These are phyloP conservation scores for Trinectes maculatus DNA, from an alignment of 2,113 vertebrate species.

Conservation along the genomic window DNA sequence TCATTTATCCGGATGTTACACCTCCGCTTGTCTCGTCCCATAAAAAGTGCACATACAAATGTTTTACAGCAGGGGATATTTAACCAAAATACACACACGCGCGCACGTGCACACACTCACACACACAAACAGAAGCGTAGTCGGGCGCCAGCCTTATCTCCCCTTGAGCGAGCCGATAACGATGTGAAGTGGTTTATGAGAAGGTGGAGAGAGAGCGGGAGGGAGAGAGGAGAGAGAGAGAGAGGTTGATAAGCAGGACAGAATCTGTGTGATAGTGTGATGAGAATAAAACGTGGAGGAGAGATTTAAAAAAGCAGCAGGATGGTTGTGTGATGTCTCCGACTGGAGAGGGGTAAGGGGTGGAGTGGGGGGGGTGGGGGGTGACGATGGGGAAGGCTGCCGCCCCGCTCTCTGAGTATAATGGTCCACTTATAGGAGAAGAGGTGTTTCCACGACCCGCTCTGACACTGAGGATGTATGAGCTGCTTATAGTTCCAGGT, in stretches of 20 bases:
- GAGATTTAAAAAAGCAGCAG: slow-evolving; percentile 50
- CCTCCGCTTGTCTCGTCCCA: slow-evolving; percentile 1
- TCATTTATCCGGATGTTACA: slow-evolving; percentile 49
- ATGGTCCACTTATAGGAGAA: slow-evolving; percentile 31
- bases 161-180: neutral
- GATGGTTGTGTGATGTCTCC: slow-evolving; percentile 5
- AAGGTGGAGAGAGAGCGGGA: neutral
- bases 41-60: slow-evolving; percentile 62
- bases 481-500: slow-evolving; percentile 54
- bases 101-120: neutral
- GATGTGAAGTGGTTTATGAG: slow-evolving; percentile 7
- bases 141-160: neutral
- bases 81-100: slow-evolving; percentile 2
- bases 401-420: slow-evolving; percentile 10
- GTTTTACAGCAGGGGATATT: slow-evolving; percentile 44
- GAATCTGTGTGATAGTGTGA: slow-evolving; percentile 12
- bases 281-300: slow-evolving; percentile 6
- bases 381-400: too few relatives aligned
- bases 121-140: neutral
- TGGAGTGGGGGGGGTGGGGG: neutral
- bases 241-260: neutral
- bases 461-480: slow-evolving; percentile 13
- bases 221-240: neutral
- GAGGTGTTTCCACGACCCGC: neutral
- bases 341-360: slow-evolving; percentile 12